A percentile compares a stretch with the other conserved stretches of the same genome.
phyloP scores from a whole-genome alignment of 2,797 vertebrate species.

The Rachycentron canadum region DNA sequence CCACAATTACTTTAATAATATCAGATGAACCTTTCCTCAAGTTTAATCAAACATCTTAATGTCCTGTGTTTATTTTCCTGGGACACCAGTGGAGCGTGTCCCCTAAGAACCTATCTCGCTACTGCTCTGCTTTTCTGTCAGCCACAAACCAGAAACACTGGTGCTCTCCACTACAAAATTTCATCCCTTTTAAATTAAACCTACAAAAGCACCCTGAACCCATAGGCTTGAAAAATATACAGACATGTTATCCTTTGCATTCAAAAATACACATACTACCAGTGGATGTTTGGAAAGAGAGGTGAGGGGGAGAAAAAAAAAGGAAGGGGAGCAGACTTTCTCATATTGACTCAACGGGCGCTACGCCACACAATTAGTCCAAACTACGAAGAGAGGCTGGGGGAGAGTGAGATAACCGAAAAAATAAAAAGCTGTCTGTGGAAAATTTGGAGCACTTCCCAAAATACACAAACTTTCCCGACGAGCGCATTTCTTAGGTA shows the following conservation, averaged over 20 bases:
- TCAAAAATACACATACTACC: constrained; percentile 84
- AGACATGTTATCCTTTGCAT: constrained; percentile 83
- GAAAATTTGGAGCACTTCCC: constrained; percentile 84
- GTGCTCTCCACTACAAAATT: constrained; percentile 60
- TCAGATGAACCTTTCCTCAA: constrained; percentile 52
- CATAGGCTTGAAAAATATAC: constrained; percentile 80
- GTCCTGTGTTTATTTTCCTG: constrained; percentile 70
- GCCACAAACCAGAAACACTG: constrained; percentile 77
- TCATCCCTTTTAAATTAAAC: constrained; percentile 81
- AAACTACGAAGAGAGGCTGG: constrained; percentile 66
- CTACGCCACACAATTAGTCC: constrained; percentile 79
- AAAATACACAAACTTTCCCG: constrained; percentile 80
- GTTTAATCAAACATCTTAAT: constrained; percentile 75
- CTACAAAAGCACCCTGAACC: constrained; percentile 73
- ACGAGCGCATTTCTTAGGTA: constrained; percentile 84
- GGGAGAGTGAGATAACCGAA: constrained; percentile 80
- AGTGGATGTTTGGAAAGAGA: constrained; percentile 81
- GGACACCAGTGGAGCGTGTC: constrained; percentile 56
- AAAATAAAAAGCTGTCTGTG: constrained; percentile 84
- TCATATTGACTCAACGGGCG: constrained; percentile 73
- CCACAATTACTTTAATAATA: constrained; percentile 58
- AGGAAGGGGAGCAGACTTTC: constrained; percentile 73
- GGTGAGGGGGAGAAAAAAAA: constrained; percentile 61
- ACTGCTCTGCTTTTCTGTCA: constrained; percentile 59
- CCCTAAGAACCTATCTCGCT: constrained; percentile 52